Evolutionary conservation across 2,888 invertebrate genomes (phyloP).

Genomic region (Rhingia rostrata): DNA sequence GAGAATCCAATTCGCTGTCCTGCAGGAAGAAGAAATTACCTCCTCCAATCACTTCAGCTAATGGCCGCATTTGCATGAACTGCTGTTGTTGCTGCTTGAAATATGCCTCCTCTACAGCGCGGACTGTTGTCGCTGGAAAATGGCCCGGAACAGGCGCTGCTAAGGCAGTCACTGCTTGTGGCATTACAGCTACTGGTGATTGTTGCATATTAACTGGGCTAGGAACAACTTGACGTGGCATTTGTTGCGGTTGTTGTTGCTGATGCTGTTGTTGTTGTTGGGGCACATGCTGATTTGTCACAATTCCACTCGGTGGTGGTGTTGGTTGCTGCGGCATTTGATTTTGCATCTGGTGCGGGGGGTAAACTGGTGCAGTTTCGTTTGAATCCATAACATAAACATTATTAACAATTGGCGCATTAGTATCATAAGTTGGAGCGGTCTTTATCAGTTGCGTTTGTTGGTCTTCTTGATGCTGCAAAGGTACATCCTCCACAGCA

Average conservation of each 20-base stretch:
- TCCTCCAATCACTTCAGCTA: conserved; percentile 90
- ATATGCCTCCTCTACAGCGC: conserved; percentile 87
- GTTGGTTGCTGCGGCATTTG: conserved; percentile 69
- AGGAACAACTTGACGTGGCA: conserved; percentile 68
- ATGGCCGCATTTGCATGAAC: conserved; percentile 85
- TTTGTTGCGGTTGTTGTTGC: conserved; percentile 62
- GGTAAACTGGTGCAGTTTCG: conserved; percentile 45
- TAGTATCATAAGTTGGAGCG: conserved; percentile 72
- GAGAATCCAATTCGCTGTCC: conserved; percentile 94
- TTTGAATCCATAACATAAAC: conserved; percentile 57
- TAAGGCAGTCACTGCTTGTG: conserved; percentile 75
- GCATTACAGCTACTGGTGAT: conserved; percentile 68
- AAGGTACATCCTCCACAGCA: conserved; percentile 68
- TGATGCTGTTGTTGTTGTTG: conserved; percentile 73
- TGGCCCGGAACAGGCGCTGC: conserved; percentile 74
- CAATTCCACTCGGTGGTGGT: conserved; percentile 62
- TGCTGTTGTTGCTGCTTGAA: conserved; percentile 84
- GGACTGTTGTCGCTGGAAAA: conserved; percentile 85
- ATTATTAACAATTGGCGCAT: conserved; percentile 59
- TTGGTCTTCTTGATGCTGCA: conserved; percentile 77
- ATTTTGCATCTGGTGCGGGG: conserved; percentile 56
- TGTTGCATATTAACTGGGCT: conserved; percentile 71
- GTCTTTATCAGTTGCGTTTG: conserved; percentile 76
- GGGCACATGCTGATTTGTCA: conserved; percentile 46
- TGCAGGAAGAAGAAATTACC: conserved; percentile 93